These are phyloP conservation scores for Dendrolimus houi DNA, from an alignment of 2,888 invertebrate species.

Conservation along the genomic window DNA sequence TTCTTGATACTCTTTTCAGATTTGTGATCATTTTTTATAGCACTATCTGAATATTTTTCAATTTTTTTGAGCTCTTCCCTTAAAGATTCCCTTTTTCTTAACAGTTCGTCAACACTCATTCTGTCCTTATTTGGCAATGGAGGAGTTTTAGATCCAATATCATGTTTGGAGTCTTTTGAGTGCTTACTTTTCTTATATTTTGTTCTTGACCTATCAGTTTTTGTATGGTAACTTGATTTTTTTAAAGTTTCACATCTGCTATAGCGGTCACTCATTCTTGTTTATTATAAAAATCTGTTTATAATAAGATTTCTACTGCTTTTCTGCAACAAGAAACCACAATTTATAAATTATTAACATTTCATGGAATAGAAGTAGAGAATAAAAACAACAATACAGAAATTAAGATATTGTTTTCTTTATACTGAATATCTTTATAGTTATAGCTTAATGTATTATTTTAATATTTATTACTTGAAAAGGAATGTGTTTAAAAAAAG, in stretches of 20 bases:
- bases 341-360: background rate
- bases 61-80: slow-evolving; percentile 48
- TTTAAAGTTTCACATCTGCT: background rate
- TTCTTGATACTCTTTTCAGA: slow-evolving; percentile 23
- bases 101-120: slow-evolving; percentile 47
- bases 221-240: background rate
- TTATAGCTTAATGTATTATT: background rate
- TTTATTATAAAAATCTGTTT: background rate
- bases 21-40: slow-evolving; percentile 16
- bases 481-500: background rate
- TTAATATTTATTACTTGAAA: background rate
- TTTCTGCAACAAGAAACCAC: slow-evolving; percentile 2
- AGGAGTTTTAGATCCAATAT: slow-evolving; percentile 50
- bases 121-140: slow-evolving; percentile 40
- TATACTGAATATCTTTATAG: background rate
- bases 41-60: slow-evolving; percentile 23
- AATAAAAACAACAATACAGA: too few relatives aligned
- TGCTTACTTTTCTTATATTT: slow-evolving; percentile 17
- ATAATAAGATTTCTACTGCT: slow-evolving; percentile 4
- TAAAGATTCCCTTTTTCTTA: slow-evolving; percentile 49
- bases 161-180: slow-evolving; percentile 13
- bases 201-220: background rate
- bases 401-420: too few relatives aligned
- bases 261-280: background rate
- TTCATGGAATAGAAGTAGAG: background rate